A percentile compares a stretch with the other conserved stretches of the same genome.
phyloP scores from a whole-genome alignment of 2,113 vertebrate genomes.

The Dromas ardeola region DNA sequence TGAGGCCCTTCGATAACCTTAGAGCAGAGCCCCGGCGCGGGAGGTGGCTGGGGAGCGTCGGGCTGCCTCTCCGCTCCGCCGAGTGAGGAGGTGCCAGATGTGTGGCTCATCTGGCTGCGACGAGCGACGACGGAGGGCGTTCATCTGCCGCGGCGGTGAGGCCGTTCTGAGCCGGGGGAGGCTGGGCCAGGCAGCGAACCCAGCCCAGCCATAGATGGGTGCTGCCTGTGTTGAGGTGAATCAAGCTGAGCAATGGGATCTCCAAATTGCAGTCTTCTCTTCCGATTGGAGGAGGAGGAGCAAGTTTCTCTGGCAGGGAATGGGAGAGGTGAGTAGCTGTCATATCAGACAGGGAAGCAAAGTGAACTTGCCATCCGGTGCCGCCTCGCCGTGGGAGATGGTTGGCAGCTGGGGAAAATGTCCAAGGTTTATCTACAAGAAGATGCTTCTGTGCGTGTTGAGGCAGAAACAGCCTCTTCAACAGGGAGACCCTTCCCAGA shows the following conservation, averaged over 20 bases:
- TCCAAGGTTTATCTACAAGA: not conserved
- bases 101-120: not conserved
- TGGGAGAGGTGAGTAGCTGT: not conserved
- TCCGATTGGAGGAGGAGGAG: not conserved
- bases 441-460: not conserved
- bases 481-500: not conserved
- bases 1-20: not conserved
- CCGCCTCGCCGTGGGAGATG: rapidly evolving
- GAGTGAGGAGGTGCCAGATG: not conserved
- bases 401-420: not conserved
- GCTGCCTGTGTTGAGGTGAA: not conserved
- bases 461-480: not conserved
- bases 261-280: not conserved
- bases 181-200: not conserved
- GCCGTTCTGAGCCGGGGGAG: not conserved
- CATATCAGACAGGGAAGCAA: not conserved
- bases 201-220: rapidly evolving
- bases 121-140: rapidly evolving
- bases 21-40: not conserved
- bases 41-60: not conserved
- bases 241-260: rapidly evolving
- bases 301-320: not conserved
- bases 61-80: rapidly evolving
- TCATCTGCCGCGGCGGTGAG: not conserved
- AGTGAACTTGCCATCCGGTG: rapidly evolving